These are phyloP conservation scores for Agrochola litura DNA, from an alignment of 2,888 invertebrate genomes.

Conservation along the genomic window DNA sequence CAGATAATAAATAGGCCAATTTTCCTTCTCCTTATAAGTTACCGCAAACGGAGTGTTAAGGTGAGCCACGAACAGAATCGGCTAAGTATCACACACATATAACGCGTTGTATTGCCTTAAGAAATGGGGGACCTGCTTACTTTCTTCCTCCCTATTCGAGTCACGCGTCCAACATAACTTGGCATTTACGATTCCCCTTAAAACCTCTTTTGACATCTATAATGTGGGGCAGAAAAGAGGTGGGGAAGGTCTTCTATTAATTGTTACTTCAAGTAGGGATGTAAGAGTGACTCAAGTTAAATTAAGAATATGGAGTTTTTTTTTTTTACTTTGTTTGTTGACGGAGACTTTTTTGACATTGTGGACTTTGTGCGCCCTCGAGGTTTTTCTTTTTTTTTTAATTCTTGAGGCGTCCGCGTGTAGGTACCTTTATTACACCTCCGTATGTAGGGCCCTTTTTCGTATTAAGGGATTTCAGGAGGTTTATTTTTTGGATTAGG, in stretches of 20 bases:
- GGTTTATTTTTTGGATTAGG: constrained; percentile 89
- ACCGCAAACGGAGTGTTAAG: constrained; percentile 88
- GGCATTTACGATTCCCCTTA: constrained; percentile 69
- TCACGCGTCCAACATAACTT: constrained; percentile 78
- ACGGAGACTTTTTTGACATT: constrained; percentile 89
- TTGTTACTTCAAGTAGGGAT: constrained; percentile 83
- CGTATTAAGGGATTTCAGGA: constrained; percentile 85
- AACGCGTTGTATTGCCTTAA: constrained; percentile 82
- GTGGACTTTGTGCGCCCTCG: constrained; percentile 84
- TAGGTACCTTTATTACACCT: constrained; percentile 81
- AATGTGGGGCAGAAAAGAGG: constrained; percentile 36
- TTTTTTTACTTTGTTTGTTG: constrained; percentile 87
- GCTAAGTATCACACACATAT: constrained; percentile 84
- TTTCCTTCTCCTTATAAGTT: constrained; percentile 75
- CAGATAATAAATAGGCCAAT: constrained; percentile 72
- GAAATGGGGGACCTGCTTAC: constrained; percentile 86
- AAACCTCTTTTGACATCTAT: constrained; percentile 53
- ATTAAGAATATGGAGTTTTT: constrained; percentile 90
- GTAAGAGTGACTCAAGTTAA: constrained; percentile 90
- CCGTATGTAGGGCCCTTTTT: constrained; percentile 76
- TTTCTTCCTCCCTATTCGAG: constrained; percentile 80
- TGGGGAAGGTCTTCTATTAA: constrained; percentile 63
- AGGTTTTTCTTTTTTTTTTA: constrained; percentile 85
- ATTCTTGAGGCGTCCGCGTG: constrained; percentile 88
- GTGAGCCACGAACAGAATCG: constrained; percentile 81